Conservation (phyloP, 2,113 vertebrate species). For the Gorsachius goisagi region DNA sequence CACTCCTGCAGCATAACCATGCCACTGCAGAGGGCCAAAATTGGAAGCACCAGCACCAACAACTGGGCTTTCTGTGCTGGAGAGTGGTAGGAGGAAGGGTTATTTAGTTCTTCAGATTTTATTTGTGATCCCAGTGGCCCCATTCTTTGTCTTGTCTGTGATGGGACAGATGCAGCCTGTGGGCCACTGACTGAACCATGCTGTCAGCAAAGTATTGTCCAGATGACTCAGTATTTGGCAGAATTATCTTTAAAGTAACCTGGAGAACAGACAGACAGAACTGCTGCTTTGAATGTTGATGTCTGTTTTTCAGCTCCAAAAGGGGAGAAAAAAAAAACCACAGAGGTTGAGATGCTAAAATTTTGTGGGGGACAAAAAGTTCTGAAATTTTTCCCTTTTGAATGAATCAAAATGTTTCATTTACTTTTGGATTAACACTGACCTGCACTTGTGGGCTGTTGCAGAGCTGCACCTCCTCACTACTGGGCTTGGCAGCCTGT, state of each 20-base stretch:
- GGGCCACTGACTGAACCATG: not conserved
- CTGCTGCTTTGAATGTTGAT: not conserved
- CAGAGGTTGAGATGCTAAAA: not conserved
- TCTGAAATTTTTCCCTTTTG: not conserved
- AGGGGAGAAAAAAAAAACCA: not conserved
- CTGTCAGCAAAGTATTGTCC: not conserved
- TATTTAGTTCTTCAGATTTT: not conserved
- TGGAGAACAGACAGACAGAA: not conserved
- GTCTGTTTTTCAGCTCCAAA: not conserved
- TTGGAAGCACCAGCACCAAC: not conserved
- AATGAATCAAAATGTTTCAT: not conserved
- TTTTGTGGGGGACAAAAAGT: not conserved
- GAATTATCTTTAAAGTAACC: not conserved
- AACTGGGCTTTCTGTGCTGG: not conserved
- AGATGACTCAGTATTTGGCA: not conserved
- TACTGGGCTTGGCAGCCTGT: not conserved
- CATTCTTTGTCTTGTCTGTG: not conserved
- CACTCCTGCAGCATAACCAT: not conserved
- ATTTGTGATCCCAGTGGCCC: not conserved
- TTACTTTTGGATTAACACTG: not conserved
- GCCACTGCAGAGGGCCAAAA: not conserved
- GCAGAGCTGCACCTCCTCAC: not conserved
- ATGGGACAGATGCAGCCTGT: not conserved
- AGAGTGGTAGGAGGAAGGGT: not conserved
- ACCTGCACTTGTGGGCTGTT: not conserved